phyloP scores from a whole-genome alignment of 2,888 invertebrate genomes.

The Eupeodes latifasciatus region DNA sequence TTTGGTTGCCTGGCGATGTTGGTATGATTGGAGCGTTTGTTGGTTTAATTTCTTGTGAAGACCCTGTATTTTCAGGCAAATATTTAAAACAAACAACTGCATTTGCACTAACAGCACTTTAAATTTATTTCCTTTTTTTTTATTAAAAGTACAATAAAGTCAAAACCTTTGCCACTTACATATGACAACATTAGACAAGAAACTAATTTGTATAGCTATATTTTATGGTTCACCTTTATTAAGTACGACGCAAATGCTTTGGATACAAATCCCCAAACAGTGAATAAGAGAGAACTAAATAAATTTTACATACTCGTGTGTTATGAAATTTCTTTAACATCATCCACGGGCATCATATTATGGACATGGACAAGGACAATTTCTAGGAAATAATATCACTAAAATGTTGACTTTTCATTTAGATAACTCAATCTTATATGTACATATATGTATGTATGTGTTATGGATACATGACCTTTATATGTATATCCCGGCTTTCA shows the following conservation, averaged over 20 bases:
- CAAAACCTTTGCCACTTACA: no score
- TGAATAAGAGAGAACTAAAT: background rate
- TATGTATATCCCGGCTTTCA: background rate
- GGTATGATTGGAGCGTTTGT: no score
- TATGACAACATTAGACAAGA: no score
- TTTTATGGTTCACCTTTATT: no score
- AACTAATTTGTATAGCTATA: no score
- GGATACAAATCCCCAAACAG: background rate
- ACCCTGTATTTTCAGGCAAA: no score
- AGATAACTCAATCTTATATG: background rate
- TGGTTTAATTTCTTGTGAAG: no score
- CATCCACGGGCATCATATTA: background rate
- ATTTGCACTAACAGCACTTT: no score
- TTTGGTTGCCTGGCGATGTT: no score
- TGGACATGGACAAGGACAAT: background rate
- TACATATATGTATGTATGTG: background rate
- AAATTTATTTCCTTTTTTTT: no score
- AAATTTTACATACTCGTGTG: background rate
- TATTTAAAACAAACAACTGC: no score
- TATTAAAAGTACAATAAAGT: no score
- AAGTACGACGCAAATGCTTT: background rate
- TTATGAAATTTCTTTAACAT: background rate
- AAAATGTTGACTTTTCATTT: conserved; percentile 43
- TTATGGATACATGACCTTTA: background rate
- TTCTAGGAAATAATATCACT: background rate